Percentiles rank a stretch among this genome's conserved stretches.
phyloP scores from a whole-genome alignment of 1,140 invertebrate species.

The Asobara japonica region DNA sequence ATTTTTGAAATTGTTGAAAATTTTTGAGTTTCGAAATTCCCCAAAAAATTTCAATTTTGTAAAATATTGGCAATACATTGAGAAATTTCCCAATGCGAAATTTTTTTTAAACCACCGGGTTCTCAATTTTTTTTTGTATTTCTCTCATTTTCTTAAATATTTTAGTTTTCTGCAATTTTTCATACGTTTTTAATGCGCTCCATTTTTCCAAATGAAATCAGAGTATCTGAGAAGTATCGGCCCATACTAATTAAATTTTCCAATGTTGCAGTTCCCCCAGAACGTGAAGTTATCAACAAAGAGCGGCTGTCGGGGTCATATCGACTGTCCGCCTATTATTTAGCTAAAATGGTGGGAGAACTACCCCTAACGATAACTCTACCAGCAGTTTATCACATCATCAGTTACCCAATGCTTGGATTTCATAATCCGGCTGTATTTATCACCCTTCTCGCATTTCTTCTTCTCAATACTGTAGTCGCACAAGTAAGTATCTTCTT shows the following conservation, averaged over 20 bases:
- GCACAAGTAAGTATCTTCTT: constrained; percentile 70
- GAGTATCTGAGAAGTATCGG: too few species aligned
- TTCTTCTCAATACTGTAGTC: constrained; percentile 81
- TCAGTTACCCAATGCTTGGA: constrained; percentile 83
- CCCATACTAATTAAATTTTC: constrained; percentile 9
- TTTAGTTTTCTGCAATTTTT: too few species aligned
- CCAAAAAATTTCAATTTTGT: too few species aligned
- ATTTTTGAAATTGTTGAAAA: background rate
- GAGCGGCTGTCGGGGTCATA: constrained; percentile 85
- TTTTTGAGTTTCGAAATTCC: too few species aligned
- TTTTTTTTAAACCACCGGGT: background rate
- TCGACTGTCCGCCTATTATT: constrained; percentile 84
- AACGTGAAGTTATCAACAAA: constrained; percentile 86
- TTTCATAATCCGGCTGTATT: constrained; percentile 73
- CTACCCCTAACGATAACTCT: constrained; percentile 80
- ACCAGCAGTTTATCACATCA: constrained; percentile 82
- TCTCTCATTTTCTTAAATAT: background rate
- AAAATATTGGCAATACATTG: background rate
- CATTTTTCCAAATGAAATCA: too few species aligned
- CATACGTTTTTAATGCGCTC: too few species aligned
- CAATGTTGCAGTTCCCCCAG: constrained; percentile 75
- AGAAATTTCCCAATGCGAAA: background rate
- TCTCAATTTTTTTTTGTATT: background rate
- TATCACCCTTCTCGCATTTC: constrained; percentile 76
- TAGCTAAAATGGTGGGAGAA: constrained; percentile 88